Evolutionary conservation across 2,888 invertebrate genomes (phyloP).

Genomic region (Lithophane leautieri): DNA sequence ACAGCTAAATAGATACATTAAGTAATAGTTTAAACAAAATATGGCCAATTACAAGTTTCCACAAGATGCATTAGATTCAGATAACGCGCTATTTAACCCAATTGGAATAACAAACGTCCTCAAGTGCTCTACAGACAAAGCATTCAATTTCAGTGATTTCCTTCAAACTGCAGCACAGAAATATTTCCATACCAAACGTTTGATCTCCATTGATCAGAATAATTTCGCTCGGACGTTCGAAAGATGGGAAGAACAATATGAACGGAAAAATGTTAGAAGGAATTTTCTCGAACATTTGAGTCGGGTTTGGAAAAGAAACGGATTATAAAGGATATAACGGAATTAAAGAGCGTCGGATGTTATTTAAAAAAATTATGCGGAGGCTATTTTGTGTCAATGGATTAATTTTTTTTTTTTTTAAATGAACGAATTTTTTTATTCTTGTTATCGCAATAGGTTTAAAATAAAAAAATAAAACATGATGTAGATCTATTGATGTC

Average conservation of each 20-base stretch:
- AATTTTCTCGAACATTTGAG: constrained; percentile 33
- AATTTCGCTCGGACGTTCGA: constrained; percentile 54
- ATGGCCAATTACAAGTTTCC: too few relatives aligned
- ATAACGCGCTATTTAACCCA: constrained; percentile 39
- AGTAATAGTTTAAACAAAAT: too few relatives aligned
- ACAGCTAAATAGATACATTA: too few relatives aligned
- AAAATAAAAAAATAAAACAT: background rate
- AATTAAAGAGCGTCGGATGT: background rate
- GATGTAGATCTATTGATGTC: background rate
- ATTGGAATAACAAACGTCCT: constrained; percentile 39
- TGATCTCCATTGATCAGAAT: constrained; percentile 62
- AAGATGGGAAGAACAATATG: constrained; percentile 55
- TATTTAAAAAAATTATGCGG: background rate
- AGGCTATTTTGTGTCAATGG: background rate
- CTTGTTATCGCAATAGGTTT: background rate
- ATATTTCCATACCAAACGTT: constrained; percentile 61
- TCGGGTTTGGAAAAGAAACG: constrained; percentile 9
- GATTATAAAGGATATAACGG: too few relatives aligned
- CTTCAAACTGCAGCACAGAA: constrained; percentile 46
- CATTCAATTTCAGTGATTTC: constrained; percentile 53
- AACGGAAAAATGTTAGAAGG: constrained; percentile 42
- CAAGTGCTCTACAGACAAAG: constrained; percentile 34
- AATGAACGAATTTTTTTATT: background rate
- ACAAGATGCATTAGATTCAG: too few relatives aligned
- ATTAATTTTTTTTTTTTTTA: background rate